Evolutionary conservation across 1,140 invertebrate genomes (phyloP).

Genomic region (Dermatophagoides farinae): DNA sequence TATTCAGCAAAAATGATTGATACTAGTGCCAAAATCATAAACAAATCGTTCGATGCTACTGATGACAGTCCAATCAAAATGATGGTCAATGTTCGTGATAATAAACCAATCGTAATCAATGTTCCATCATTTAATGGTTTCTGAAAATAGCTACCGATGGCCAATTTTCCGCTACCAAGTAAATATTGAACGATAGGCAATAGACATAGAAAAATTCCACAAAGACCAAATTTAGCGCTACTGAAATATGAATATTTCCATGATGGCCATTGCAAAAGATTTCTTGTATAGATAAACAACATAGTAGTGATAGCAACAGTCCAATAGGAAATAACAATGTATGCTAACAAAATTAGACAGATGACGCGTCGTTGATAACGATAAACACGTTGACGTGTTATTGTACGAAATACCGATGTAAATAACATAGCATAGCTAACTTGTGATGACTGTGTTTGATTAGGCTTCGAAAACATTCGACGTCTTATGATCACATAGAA

Average conservation of each 20-base stretch:
- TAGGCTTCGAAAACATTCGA: not conserved
- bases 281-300: slow-evolving; percentile 24
- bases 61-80: slow-evolving; percentile 22
- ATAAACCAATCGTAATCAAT: slow-evolving; percentile 24
- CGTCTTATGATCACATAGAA: slow-evolving; percentile 25
- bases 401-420: slow-evolving; percentile 23
- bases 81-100: slow-evolving; percentile 25
- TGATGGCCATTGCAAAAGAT: slow-evolving; percentile 26
- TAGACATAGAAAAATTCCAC: slow-evolving; percentile 23
- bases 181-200: not conserved
- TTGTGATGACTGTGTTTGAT: not conserved
- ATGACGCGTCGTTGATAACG: slow-evolving; percentile 22
- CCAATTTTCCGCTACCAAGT: slow-evolving; percentile 1
- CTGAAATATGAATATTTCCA: slow-evolving; percentile 27
- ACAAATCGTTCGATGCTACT: slow-evolving; percentile 17
- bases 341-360: slow-evolving; percentile 21
- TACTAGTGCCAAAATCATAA: slow-evolving; percentile 1
- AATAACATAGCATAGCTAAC: slow-evolving; percentile 12
- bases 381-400: slow-evolving; percentile 22
- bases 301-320: slow-evolving; percentile 26
- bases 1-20: slow-evolving; percentile 27
- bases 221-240: slow-evolving; percentile 25
- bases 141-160: not conserved
- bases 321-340: slow-evolving; percentile 15
- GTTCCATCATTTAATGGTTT: slow-evolving; percentile 21